A percentile compares a stretch with the other conserved stretches of the same genome.
Conservation (phyloP, 2,797 vertebrate species). For the Pyrrhura leucotis region DNA sequence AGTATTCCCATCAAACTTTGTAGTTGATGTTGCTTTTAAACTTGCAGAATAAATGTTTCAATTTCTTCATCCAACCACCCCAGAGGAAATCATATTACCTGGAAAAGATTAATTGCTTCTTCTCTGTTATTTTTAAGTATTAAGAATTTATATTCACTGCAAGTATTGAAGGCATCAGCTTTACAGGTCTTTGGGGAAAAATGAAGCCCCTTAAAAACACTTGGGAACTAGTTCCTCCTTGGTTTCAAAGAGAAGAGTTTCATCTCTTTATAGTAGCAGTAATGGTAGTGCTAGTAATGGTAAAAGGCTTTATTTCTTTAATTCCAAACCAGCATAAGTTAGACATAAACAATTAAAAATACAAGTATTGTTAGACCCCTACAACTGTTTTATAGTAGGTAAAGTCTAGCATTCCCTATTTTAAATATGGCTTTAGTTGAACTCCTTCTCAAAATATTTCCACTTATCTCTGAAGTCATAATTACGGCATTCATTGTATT, state of each 20-base stretch:
- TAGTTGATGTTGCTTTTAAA: background rate
- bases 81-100: background rate
- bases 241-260: background rate
- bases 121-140: background rate
- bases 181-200: background rate
- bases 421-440: slow-evolving; percentile 12
- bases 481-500: slow-evolving; percentile 53
- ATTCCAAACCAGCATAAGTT: background rate
- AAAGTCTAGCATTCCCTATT: background rate
- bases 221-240: background rate
- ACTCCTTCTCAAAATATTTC: slow-evolving; percentile 72
- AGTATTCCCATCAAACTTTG: background rate
- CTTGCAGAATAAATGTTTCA: background rate
- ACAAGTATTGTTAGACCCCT: background rate
- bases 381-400: background rate
- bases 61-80: background rate
- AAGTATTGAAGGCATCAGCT: background rate
- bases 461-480: slow-evolving; percentile 42
- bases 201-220: background rate
- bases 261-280: background rate
- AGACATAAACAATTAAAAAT: background rate
- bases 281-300: background rate
- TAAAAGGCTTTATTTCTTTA: background rate
- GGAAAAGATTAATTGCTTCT: background rate
- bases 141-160: background rate